A percentile compares a stretch with the other conserved stretches of the same genome.
These are phyloP conservation scores for Halictus ligatus DNA, from an alignment of 2,888 invertebrate genomes.

Conservation along the genomic window DNA sequence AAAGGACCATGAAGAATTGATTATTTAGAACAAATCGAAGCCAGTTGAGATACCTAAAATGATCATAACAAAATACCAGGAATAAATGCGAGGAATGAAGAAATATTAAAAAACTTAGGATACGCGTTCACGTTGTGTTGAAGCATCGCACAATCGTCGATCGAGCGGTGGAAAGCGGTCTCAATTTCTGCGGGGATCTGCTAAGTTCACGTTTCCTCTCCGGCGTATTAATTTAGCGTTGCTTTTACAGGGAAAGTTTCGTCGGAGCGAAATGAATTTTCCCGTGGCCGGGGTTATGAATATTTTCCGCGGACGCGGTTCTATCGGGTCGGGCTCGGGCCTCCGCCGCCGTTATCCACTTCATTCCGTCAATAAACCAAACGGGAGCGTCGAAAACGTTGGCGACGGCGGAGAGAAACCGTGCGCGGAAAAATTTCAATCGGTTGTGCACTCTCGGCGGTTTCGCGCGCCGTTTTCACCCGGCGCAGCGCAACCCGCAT, in stretches of 20 bases:
- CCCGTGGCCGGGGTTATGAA: not conserved
- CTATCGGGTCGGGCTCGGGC: not conserved
- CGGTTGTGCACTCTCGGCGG: not conserved
- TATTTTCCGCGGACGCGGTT: not conserved
- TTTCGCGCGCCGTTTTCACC: not conserved
- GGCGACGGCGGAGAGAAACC: not conserved
- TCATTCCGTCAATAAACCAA: not conserved
- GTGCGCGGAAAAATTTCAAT: not conserved
- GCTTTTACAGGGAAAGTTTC: not conserved
- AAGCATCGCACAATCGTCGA: not conserved
- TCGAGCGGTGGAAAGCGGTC: not conserved
- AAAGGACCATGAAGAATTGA: no score
- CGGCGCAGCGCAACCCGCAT: not conserved
- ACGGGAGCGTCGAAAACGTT: not conserved
- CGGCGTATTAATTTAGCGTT: not conserved
- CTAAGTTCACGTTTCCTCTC: not conserved
- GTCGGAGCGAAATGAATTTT: not conserved
- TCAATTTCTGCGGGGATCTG: not conserved
- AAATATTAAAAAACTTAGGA: no score
- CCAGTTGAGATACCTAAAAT: no score
- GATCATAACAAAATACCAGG: no score
- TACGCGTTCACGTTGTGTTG: no score
- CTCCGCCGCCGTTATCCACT: not conserved
- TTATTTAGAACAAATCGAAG: no score
- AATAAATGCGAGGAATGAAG: no score